Evolutionary conservation across 92 coral and sea anemone species (phyloP), one percentile per base, ranked within the genome.

Genomic region (Parazoanthus swiftii): DNA sequence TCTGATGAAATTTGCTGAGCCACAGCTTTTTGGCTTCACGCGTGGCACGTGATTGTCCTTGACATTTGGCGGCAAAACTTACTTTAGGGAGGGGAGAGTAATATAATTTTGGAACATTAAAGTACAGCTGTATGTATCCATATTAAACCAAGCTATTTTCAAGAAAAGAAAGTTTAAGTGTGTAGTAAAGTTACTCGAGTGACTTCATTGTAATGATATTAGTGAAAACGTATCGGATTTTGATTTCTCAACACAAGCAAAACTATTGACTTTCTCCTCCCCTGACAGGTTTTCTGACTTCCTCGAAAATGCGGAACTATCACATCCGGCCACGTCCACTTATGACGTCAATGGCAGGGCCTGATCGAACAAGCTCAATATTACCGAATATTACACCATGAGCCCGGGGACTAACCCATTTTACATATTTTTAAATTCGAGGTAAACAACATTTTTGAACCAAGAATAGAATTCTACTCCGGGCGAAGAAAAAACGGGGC

Each of bases 1-100:
- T 70, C 87, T 84, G 79, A 84, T 74, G 87, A 84, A 84, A 71
- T 39, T 11, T 70, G 79, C 87, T 84, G 87, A 70, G 59, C 43
- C 7, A 43, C 39, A 26, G 13, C 3, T 0, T 42, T 84, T 71
- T 68, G n/a, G 51, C 14, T 25, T 23, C 0, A 25, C 36, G 23
- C 29, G 20, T 2, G 35, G 56, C 87, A 84, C 79, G 87, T 84
- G 87, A 84, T 54, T 46, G 20, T 84, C 87, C 86, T 82, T 84
- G 43, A 36, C 25, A 44, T 29, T 48, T 14, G 46, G 51, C 14
- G n/a, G 0, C 63, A 71, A 83, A 29, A 42, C 8, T 42, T 2
- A 39, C 0, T 43, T 6, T 14, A 25, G 87, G 87, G 78, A 68
- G 44, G 77, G 79, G 79, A 26, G 44, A 26, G 33, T 70, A 48